Conservation (phyloP, 2,888 invertebrate genomes). For the Drosophila putrida region DNA sequence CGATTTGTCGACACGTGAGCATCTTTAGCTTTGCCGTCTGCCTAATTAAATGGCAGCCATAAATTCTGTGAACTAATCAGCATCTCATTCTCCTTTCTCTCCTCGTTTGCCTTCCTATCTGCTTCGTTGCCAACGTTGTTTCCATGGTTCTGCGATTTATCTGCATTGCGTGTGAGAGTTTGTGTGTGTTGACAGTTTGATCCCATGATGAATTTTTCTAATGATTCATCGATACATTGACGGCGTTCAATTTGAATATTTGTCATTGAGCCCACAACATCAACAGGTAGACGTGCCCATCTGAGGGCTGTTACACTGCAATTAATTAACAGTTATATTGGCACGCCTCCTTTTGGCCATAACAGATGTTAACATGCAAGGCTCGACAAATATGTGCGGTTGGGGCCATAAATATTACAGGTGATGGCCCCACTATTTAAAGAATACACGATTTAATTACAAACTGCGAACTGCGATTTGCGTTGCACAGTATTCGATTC, state of each 20-base stretch:
- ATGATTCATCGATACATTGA: conserved; percentile 15
- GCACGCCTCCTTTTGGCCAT: conserved; percentile 29
- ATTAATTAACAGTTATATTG: conserved; percentile 63
- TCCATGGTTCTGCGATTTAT: conserved; percentile 26
- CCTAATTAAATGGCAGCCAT: conserved; percentile 79
- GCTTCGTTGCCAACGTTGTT: conserved; percentile 23
- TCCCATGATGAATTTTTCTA: conserved; percentile 19
- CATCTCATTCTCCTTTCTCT: background rate
- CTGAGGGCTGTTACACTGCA: conserved; percentile 25
- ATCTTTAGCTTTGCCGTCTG: conserved; percentile 30
- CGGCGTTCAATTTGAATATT: conserved; percentile 9
- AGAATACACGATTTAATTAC: conserved; percentile 60
- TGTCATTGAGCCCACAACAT: conserved; percentile 20
- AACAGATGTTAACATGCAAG: conserved; percentile 46
- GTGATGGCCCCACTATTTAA: conserved; percentile 58
- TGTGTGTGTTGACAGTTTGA: conserved; percentile 37
- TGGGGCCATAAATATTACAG: conserved; percentile 58
- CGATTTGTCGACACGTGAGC: conserved; percentile 46
- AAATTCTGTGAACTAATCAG: conserved; percentile 66
- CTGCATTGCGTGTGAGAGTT: conserved; percentile 33
- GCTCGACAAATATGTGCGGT: conserved; percentile 69
- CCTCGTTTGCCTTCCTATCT: background rate
- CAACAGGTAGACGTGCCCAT: conserved; percentile 69
- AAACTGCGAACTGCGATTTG: conserved; percentile 19
- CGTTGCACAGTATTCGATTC: conserved; percentile 45